Conservation (phyloP, 2,113 vertebrate genomes). For the Bambusicola thoracicus region DNA sequence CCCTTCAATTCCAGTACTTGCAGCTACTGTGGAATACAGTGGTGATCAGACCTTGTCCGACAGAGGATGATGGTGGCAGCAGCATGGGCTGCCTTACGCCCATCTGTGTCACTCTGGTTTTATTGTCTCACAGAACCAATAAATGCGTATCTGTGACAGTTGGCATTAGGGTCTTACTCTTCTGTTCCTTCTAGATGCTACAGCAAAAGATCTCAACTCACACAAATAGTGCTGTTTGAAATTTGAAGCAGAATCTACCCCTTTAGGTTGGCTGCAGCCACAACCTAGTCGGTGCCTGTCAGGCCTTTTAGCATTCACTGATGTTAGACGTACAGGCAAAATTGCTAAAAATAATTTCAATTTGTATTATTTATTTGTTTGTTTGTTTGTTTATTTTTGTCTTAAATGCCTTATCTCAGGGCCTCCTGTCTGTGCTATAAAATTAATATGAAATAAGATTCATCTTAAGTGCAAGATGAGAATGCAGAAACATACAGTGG, state of each 20-base stretch:
- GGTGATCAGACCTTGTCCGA: background rate
- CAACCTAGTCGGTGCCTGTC: background rate
- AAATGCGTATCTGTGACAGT: background rate
- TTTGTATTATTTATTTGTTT: background rate
- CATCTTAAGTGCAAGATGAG: background rate
- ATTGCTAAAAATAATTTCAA: background rate
- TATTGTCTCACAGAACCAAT: background rate
- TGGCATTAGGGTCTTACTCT: background rate
- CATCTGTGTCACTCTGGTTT: background rate
- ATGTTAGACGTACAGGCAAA: background rate
- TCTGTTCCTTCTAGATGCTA: background rate
- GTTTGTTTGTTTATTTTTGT: background rate
- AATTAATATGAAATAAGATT: background rate
- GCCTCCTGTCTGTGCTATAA: background rate
- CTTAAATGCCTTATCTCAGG: background rate
- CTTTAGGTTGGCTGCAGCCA: background rate
- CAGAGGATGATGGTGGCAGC: background rate
- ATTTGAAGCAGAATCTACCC: background rate
- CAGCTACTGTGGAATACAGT: background rate
- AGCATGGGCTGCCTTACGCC: background rate
- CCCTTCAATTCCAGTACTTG: background rate
- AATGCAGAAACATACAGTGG: background rate
- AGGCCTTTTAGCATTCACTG: background rate
- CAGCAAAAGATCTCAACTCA: background rate
- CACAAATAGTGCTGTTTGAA: background rate